A percentile compares a stretch with the other conserved stretches of the same genome.
Conservation (phyloP, 2,113 vertebrate species). For the Megaleporinus macrocephalus region DNA sequence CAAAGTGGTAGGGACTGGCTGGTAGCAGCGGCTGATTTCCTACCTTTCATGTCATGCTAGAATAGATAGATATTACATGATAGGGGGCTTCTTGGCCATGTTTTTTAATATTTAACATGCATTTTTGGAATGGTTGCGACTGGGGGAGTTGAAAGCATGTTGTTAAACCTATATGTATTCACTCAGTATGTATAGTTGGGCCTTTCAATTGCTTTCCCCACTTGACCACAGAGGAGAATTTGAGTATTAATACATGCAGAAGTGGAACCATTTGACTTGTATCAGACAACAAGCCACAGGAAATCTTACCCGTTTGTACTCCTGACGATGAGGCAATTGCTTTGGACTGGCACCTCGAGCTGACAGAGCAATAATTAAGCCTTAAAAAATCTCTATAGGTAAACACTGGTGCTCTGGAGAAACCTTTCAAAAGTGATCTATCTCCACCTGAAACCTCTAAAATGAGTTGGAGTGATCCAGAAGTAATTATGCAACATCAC, state of each 20-base stretch:
- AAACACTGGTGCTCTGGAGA: too few relatives aligned
- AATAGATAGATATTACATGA: conserved; percentile 48
- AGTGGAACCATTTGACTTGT: neutral
- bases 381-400: too few relatives aligned
- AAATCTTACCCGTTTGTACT: neutral
- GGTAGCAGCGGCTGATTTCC: conserved; percentile 21
- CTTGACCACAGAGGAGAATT: neutral
- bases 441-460: too few relatives aligned
- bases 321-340: neutral
- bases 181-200: neutral
- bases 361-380: too few relatives aligned
- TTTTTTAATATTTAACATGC: conserved; percentile 46
- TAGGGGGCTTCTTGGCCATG: neutral
- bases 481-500: too few relatives aligned
- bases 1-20: conserved; percentile 49
- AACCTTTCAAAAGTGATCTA: too few relatives aligned
- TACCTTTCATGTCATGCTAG: conserved; percentile 46
- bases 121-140: neutral
- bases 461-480: too few relatives aligned
- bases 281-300: neutral
- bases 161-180: neutral
- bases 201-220: neutral
- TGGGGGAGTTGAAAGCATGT: conserved; percentile 11
- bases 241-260: neutral
- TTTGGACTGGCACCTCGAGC: neutral